Conservation (phyloP, 2,888 invertebrate species). For the Drosophila kambysellisi region DNA sequence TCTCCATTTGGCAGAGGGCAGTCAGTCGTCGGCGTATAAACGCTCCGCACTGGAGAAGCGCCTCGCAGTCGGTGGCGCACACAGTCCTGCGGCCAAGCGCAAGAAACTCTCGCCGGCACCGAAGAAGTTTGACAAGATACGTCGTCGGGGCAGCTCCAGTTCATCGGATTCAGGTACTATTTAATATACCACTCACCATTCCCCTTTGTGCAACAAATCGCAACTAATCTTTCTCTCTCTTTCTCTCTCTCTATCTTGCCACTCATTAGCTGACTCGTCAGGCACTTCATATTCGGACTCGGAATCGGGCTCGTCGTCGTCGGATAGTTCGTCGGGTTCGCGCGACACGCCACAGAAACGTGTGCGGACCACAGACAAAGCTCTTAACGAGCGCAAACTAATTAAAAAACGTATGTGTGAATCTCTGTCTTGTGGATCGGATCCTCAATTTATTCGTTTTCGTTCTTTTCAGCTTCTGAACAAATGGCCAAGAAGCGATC, state of each 20-base stretch:
- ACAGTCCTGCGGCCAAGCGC: conserved; percentile 82
- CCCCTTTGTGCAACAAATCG: too few relatives aligned
- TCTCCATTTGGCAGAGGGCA: conserved; percentile 57
- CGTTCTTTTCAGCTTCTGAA: conserved; percentile 66
- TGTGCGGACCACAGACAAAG: conserved; percentile 75
- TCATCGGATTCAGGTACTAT: conserved; percentile 83
- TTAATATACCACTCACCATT: not conserved
- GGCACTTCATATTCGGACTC: conserved; percentile 84
- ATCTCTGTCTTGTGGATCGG: too few relatives aligned
- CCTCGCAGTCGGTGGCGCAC: conserved; percentile 32
- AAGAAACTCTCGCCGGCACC: conserved; percentile 78
- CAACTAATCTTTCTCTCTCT: not conserved
- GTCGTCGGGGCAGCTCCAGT: conserved; percentile 81
- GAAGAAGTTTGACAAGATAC: conserved; percentile 77
- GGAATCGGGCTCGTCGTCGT: conserved; percentile 84
- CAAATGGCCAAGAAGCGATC: conserved; percentile 84
- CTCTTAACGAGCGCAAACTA: conserved; percentile 81
- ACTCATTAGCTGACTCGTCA: conserved; percentile 69
- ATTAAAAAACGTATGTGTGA: conserved; percentile 82
- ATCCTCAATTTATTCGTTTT: not conserved
- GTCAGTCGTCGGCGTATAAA: conserved; percentile 77
- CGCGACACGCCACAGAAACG: conserved; percentile 81
- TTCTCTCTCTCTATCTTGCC: not conserved
- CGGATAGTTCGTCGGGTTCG: conserved; percentile 84
- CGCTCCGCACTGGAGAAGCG: conserved; percentile 80